Percentiles rank a stretch among this genome's conserved stretches.
Evolutionary conservation across 2,113 vertebrate species (phyloP).

Genomic region (Odocoileus virginianus): DNA sequence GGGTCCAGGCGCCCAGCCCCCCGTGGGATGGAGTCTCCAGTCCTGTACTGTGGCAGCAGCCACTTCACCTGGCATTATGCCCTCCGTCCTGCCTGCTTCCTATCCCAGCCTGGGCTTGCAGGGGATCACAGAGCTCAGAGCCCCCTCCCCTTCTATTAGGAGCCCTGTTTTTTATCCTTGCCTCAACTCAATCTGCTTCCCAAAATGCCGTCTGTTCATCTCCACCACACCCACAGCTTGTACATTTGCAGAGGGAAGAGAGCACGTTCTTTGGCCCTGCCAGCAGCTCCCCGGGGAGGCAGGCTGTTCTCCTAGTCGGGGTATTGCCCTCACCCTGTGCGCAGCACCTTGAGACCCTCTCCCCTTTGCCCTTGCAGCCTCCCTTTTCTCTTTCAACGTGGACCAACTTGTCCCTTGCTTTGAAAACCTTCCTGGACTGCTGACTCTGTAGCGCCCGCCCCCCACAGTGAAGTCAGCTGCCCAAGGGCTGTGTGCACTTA

Average conservation of each 20-base stretch:
- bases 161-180: neutral
- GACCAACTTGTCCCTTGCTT: neutral
- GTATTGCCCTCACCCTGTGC: accelerated
- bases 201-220: neutral
- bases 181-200: neutral
- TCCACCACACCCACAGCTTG: neutral
- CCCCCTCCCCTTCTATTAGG: neutral
- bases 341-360: neutral
- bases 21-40: neutral
- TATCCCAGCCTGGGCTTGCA: neutral
- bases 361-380: neutral
- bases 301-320: neutral
- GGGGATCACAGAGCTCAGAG: neutral
- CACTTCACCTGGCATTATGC: too few relatives aligned
- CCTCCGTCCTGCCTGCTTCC: neutral
- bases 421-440: neutral
- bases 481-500: neutral
- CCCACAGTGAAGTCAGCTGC: neutral
- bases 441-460: neutral
- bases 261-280: neutral
- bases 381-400: neutral
- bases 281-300: neutral
- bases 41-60: neutral
- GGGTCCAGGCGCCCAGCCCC: neutral
- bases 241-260: neutral